Base-by-base conservation (phyloP, 1,140 invertebrate genomes). In the Amphibalanus amphitrite region DNA sequence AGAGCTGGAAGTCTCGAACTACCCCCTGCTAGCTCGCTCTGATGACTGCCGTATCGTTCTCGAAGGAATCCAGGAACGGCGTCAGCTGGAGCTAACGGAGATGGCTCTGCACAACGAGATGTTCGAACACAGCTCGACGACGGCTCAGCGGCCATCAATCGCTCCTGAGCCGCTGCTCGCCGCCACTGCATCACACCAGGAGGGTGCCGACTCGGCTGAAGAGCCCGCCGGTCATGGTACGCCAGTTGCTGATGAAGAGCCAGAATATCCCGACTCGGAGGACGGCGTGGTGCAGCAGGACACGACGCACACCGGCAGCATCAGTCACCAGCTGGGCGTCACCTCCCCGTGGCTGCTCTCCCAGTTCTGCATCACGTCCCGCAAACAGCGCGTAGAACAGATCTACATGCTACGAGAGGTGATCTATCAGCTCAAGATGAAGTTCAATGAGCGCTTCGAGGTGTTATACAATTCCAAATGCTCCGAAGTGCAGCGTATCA, bases 301-400 rank as follows among this genome's bases (percentile, higher is more conserved):
- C 13, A 59, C 47, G 6, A 59, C 47, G 13, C 47, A 59, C 47
- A 13, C 47, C 1, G 47, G 47, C 20, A 59, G 47, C 47, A 13
- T 59, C 47, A 59, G 47, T 59, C 47, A 59, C 47, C 47, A 59
- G 47, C 47, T 59, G 47, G 47, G 47, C 47, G 47, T 59, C 47
- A 59, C 47, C 47, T 20, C 10, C 6, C 47, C 47, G 10, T 59
- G 47, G 47, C 47, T 59, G 47, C 47, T 59, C 47, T 59, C 47
- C 10, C 47, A 59, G 47, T 59, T 59, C 47, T 3, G 20, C 47
- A 59, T 59, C 47, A 59, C 47, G 10, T 20, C 47, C 20, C 47
- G 47, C 47, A 59, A 59, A 23, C 47, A 59, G 20, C 47, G 47
- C 47, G 47, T 59, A 1, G 47, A 59, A 20, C 47, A 59, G 47